Evolutionary conservation across 2,113 vertebrate species (phyloP), one percentile per base, ranked within the genome.

Genomic region (Murina feae): DNA sequence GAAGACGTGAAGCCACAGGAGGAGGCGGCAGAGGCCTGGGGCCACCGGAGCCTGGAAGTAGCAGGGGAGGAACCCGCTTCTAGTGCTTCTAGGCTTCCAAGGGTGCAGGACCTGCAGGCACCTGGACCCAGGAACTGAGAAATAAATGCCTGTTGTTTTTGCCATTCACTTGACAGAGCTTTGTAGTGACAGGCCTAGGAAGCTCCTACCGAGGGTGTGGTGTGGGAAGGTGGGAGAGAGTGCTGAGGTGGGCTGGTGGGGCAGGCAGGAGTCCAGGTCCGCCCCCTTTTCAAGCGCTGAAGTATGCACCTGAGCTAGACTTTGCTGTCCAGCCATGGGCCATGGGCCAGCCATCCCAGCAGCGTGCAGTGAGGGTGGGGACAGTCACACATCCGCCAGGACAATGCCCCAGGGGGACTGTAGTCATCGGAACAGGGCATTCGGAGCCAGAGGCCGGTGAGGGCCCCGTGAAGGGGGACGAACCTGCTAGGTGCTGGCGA

Each of bases 151-250:
- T 74, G 25, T 21, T n/a, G 39, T 39, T 49, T 51, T 20, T 65
- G 25, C 39, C n/a, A 1, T 0, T 25, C 5, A 0, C 0, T 18
- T 85, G 39, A n/a, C 13, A 21, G 32, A 9, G 4, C 28, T 83
- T 78, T n/a, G 16, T 47, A 55, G 13, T 2, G 4, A 28, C 18
- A 30, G 32, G 63, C 20, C 37, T 35, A 2, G 55, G 47, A 71
- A 35, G 8, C n/a, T 5, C 12, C 2, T 6, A 1, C 13, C 17
- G 71, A 21, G 71, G 65, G 4, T 32, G 49, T 17, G 68, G 13
- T 1, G 9, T 32, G 28, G 78, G 69, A 8, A 49, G 4, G 51
- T 2, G 18, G 37, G 47, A 16, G 5, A 11, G 30, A 28, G 60
- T 1, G 12, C 44, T 14, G 21, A 35, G 65, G 12, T n/a, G 47